A percentile compares a stretch with the other conserved stretches of the same genome.
Evolutionary conservation across 2,888 invertebrate species (phyloP).

Genomic region (Ctena decussata): DNA sequence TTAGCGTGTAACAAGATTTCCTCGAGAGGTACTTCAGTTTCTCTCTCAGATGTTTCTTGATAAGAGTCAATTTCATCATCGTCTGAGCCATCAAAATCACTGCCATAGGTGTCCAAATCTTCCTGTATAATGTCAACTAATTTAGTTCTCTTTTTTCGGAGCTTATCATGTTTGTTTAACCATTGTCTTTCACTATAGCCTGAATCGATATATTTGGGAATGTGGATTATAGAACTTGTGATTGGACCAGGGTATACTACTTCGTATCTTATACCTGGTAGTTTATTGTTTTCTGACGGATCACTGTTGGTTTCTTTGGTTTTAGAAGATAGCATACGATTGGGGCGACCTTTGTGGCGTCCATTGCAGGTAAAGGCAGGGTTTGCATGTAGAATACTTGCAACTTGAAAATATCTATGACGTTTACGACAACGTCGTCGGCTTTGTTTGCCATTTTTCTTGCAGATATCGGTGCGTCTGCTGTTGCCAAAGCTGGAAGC

Average conservation of each 20-base stretch:
- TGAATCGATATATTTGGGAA: conserved; percentile 61
- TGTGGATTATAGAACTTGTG: conserved; percentile 66
- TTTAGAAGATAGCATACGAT: not conserved
- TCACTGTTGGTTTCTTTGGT: not conserved
- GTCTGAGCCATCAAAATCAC: conserved; percentile 46
- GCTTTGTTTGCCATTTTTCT: conserved; percentile 2
- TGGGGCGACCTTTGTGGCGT: conserved; percentile 4
- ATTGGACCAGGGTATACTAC: conserved; percentile 63
- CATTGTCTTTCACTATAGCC: not conserved
- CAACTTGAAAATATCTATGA: conserved; percentile 56
- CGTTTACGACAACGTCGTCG: not conserved
- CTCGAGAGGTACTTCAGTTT: not conserved
- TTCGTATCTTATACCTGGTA: conserved; percentile 60
- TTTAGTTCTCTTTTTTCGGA: not conserved
- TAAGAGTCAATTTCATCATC: not conserved
- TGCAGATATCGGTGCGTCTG: not conserved
- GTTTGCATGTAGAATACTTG: conserved; percentile 38
- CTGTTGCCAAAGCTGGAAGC: conserved; percentile 19
- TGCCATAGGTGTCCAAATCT: conserved; percentile 20
- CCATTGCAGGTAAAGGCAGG: not conserved
- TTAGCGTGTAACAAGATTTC: not conserved
- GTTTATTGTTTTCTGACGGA: not conserved
- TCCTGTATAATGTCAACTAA: conserved; percentile 25
- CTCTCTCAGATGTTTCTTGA: not conserved
- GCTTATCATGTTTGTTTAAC: not conserved